These are phyloP conservation scores for Mustela lutreola DNA, from an alignment of 2,113 vertebrate species.

Conservation along the genomic window DNA sequence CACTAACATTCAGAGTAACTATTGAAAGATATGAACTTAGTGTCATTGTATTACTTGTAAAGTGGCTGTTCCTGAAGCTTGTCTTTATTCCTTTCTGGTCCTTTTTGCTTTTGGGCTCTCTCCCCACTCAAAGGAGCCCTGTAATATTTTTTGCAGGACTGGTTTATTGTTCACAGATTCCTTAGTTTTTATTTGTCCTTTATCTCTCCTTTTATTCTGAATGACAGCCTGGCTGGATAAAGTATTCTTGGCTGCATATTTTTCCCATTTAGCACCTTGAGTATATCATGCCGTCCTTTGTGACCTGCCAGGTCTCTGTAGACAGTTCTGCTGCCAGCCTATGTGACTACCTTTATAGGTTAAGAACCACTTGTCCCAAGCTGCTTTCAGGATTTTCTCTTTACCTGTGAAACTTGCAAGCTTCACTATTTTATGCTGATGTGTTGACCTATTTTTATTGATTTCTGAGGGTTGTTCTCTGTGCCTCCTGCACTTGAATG, in stretches of 20 bases:
- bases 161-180: neutral
- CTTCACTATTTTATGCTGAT: neutral
- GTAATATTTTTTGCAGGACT: neutral
- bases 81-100: neutral
- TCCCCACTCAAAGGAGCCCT: neutral
- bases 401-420: neutral
- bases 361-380: neutral
- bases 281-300: neutral
- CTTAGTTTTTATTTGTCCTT: neutral
- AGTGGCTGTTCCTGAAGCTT: neutral
- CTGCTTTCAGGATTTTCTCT: neutral
- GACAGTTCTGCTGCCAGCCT: neutral
- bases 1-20: neutral
- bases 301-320: neutral
- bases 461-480: neutral
- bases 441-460: neutral
- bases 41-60: neutral
- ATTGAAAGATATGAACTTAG: neutral
- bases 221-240: neutral
- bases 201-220: neutral
- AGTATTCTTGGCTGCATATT: neutral
- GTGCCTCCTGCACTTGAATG: neutral
- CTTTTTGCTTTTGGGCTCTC: neutral
- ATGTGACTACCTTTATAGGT: neutral
- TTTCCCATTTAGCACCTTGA: neutral